These are phyloP conservation scores for Psylliodes chrysocephalus DNA, from an alignment of 2,888 invertebrate species.

Conservation along the genomic window DNA sequence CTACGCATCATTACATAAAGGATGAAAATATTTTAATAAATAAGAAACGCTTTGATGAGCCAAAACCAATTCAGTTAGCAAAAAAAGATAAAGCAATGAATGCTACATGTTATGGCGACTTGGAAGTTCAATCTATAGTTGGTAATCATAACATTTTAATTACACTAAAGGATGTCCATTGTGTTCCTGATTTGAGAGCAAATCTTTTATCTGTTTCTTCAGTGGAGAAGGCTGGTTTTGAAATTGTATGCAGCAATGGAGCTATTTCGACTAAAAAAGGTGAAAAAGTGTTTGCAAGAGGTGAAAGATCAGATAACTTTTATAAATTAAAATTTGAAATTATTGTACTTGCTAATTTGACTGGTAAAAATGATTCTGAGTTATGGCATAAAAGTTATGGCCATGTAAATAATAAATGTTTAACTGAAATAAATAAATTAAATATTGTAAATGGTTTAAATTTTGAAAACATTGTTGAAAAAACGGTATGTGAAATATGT, in stretches of 20 bases:
- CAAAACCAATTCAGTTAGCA: neutral
- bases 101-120: neutral
- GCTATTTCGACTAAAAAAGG: neutral
- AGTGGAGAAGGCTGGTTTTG: too few relatives aligned
- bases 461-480: neutral
- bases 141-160: too few relatives aligned
- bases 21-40: too few relatives aligned
- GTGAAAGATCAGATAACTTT: too few relatives aligned
- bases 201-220: too few relatives aligned
- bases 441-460: too few relatives aligned
- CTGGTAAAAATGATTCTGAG: neutral
- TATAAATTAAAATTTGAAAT: slow-evolving; percentile 9
- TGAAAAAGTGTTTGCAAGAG: too few relatives aligned
- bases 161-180: neutral
- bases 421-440: slow-evolving; percentile 15
- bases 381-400: slow-evolving; percentile 27
- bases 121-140: too few relatives aligned
- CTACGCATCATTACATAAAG: too few relatives aligned
- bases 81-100: neutral
- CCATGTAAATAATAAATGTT: slow-evolving; percentile 17
- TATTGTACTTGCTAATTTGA: neutral
- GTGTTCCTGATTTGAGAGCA: neutral
- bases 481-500: neutral
- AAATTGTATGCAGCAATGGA: too few relatives aligned
- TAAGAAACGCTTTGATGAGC: too few relatives aligned